Evolutionary conservation across 2,113 vertebrate species (phyloP).

Genomic region (Charina bottae): DNA sequence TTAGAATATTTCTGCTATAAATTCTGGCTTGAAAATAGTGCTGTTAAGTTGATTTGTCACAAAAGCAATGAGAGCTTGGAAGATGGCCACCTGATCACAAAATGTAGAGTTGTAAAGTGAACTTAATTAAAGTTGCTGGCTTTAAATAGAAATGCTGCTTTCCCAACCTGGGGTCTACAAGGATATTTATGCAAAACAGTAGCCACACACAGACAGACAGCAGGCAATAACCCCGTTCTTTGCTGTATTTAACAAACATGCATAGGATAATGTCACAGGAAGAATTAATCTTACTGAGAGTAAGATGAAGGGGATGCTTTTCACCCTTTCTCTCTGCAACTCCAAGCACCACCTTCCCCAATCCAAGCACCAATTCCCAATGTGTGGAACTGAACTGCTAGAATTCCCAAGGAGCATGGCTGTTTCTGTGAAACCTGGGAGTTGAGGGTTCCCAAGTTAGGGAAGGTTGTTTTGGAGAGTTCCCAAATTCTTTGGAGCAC

Average conservation of each 20-base stretch:
- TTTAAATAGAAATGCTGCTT: conserved; percentile 28
- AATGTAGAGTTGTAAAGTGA: conserved; percentile 17
- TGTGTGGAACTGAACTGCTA: not conserved
- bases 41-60: conserved; percentile 23
- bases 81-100: conserved; percentile 32
- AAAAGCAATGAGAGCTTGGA: conserved; percentile 28
- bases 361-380: not conserved
- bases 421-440: not conserved
- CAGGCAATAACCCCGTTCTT: not conserved
- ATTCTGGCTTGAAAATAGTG: not conserved
- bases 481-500: not conserved
- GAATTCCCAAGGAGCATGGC: not conserved
- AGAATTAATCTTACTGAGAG: not conserved
- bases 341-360: not conserved
- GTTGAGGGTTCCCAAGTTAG: not conserved
- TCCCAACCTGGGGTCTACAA: not conserved
- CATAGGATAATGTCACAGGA: not conserved
- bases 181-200: conserved; percentile 12
- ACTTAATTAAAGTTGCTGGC: conserved; percentile 39
- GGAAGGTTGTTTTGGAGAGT: not conserved
- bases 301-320: not conserved
- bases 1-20: conserved; percentile 35
- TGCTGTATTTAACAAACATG: not conserved
- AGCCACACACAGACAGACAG: not conserved
- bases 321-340: not conserved